Percentiles rank a stretch among this genome's conserved stretches.
Evolutionary conservation across 2,888 invertebrate species (phyloP).

Genomic region (Colletes collaris): DNA sequence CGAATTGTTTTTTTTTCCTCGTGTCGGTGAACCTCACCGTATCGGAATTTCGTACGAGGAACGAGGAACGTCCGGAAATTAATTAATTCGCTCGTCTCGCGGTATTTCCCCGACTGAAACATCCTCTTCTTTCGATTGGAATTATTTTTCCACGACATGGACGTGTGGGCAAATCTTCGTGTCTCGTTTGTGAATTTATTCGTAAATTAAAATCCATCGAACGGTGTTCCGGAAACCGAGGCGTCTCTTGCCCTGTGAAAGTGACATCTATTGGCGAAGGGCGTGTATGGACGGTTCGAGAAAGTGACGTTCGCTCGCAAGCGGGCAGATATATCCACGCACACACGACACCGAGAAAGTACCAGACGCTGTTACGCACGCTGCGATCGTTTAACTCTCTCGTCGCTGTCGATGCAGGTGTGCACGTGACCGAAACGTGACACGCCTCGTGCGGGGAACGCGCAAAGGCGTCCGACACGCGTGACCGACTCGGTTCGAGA

Average conservation of each 20-base stretch:
- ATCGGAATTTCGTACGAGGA: background rate
- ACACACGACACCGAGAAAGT: constrained; percentile 23
- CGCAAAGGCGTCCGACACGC: background rate
- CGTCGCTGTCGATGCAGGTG: background rate
- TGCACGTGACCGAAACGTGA: background rate
- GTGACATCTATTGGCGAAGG: constrained; percentile 25
- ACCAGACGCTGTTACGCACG: constrained; percentile 3
- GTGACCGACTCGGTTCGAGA: background rate
- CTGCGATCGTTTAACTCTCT: constrained; percentile 1
- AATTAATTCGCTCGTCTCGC: no score
- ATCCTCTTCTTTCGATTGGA: no score
- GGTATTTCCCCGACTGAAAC: no score
- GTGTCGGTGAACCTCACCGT: background rate
- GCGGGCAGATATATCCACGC: background rate
- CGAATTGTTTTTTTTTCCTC: background rate
- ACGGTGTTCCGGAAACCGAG: no score
- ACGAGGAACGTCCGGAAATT: no score
- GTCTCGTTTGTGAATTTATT: no score
- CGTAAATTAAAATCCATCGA: no score
- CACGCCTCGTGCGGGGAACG: background rate
- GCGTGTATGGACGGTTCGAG: constrained; percentile 14
- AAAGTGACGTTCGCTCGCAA: constrained; percentile 40
- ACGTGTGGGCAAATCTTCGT: no score
- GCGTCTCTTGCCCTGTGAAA: constrained; percentile 17
- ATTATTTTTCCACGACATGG: no score